Evolutionary conservation across 2,888 invertebrate species (phyloP).

Genomic region (Lasioglossum leucozonium): DNA sequence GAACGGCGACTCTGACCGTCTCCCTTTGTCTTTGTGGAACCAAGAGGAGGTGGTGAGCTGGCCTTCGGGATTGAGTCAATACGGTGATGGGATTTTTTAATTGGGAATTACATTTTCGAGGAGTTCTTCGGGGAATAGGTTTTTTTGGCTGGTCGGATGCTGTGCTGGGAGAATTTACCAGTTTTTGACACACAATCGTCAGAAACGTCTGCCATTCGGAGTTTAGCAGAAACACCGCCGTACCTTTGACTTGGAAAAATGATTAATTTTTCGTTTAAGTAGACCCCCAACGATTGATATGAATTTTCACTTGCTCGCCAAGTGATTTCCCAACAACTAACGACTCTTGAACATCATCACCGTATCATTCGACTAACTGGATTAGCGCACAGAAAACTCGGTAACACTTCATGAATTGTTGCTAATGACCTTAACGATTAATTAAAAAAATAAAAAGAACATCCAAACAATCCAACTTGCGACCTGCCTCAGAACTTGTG

Average conservation of each 20-base stretch:
- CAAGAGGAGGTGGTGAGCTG: neutral
- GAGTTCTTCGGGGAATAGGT: too few relatives aligned
- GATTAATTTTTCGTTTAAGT: neutral
- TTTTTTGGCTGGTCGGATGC: too few relatives aligned
- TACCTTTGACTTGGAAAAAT: neutral
- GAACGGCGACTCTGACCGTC: conserved; percentile 30
- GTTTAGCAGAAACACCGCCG: neutral
- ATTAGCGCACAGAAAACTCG: neutral
- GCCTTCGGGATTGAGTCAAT: neutral
- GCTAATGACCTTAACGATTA: too few relatives aligned
- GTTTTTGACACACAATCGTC: neutral
- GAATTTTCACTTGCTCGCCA: neutral
- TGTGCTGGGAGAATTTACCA: too few relatives aligned
- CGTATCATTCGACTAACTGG: too few relatives aligned
- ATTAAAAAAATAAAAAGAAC: too few relatives aligned
- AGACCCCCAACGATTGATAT: neutral
- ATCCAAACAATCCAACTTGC: neutral
- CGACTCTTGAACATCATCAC: neutral
- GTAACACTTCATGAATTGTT: neutral
- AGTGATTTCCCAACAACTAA: neutral
- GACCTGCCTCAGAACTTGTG: too few relatives aligned
- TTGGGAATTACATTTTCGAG: too few relatives aligned
- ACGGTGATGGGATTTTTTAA: neutral
- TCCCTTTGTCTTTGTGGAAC: neutral
- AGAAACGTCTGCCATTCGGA: neutral